These are phyloP conservation scores for Tenthredo distinguenda DNA, from an alignment of 2,888 invertebrate genomes.

Conservation along the genomic window DNA sequence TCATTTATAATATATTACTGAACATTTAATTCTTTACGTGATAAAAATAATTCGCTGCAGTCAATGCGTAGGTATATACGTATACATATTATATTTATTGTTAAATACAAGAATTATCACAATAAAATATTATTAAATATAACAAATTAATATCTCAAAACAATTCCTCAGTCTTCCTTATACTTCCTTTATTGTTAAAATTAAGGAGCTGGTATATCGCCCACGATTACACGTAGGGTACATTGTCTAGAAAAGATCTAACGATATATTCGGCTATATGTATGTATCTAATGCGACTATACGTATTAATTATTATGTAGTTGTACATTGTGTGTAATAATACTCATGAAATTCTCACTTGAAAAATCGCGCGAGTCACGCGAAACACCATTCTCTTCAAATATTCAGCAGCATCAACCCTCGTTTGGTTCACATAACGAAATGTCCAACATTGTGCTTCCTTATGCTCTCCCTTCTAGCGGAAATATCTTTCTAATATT, in stretches of 20 bases:
- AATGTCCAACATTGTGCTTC: not conserved
- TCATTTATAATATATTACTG: constrained; percentile 15
- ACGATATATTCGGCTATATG: not conserved
- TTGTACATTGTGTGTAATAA: constrained; percentile 6
- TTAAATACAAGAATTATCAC: constrained; percentile 53
- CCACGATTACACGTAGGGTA: not conserved
- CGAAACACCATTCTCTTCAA: not conserved
- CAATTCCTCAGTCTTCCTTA: constrained; percentile 13
- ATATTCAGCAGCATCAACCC: not conserved
- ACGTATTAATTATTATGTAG: not conserved
- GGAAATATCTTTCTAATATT: not conserved
- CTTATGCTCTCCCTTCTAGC: not conserved
- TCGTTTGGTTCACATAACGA: not conserved
- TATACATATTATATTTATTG: constrained; percentile 52
- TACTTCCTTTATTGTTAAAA: not conserved
- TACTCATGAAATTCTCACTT: constrained; percentile 27
- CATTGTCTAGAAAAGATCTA: not conserved
- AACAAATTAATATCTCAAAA: constrained; percentile 47
- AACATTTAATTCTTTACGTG: not conserved
- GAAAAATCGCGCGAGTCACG: not conserved
- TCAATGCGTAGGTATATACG: constrained; percentile 4
- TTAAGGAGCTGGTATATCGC: not conserved
- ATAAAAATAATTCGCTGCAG: not conserved
- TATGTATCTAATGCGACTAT: not conserved
- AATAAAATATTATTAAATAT: constrained; percentile 52